Percentiles rank a stretch among this genome's conserved stretches.
Evolutionary conservation across 2,797 vertebrate genomes (phyloP).

Genomic region (Setipinna tenuifilis): DNA sequence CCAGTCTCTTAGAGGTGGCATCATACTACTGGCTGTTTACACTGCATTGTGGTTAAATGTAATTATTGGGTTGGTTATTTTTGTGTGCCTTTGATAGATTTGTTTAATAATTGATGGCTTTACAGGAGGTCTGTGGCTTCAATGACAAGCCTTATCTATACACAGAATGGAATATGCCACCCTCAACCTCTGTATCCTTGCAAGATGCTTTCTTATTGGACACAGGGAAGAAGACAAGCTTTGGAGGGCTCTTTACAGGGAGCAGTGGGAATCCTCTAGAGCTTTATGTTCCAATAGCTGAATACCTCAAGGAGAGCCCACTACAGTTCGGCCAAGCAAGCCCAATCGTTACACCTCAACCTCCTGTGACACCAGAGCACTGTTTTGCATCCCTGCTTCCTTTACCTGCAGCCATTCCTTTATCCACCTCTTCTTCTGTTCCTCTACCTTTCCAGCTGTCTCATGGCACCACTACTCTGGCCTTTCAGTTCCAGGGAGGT

Average conservation of each 20-base stretch:
- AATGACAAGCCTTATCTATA: conserved; percentile 50
- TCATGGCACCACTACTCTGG: conserved; percentile 89
- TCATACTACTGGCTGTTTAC: neutral
- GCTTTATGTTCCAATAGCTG: conserved; percentile 68
- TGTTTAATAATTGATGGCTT: conserved; percentile 67
- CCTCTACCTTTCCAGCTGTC: conserved; percentile 74
- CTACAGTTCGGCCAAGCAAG: conserved; percentile 71
- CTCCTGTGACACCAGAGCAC: conserved; percentile 29
- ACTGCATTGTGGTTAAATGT: neutral
- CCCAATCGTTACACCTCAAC: conserved; percentile 29
- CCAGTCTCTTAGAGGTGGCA: conserved; percentile 11
- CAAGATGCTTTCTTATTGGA: conserved; percentile 15
- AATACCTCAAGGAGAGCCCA: conserved; percentile 70
- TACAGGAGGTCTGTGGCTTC: conserved; percentile 74
- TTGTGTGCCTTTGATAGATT: neutral
- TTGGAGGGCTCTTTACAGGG: conserved; percentile 22
- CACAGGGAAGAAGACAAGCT: neutral
- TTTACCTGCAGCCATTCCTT: conserved; percentile 37
- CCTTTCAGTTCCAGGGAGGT: conserved; percentile 82
- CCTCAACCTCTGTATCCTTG: conserved; percentile 23
- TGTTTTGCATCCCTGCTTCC: conserved; percentile 37
- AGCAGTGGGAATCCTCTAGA: conserved; percentile 53
- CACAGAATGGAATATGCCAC: conserved; percentile 40
- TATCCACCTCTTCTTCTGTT: conserved; percentile 52
- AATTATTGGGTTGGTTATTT: conserved; percentile 28